A percentile compares a stretch with the other conserved stretches of the same genome.
phyloP scores from a whole-genome alignment of 2,797 vertebrate species.

The Sarcoramphus papa region DNA sequence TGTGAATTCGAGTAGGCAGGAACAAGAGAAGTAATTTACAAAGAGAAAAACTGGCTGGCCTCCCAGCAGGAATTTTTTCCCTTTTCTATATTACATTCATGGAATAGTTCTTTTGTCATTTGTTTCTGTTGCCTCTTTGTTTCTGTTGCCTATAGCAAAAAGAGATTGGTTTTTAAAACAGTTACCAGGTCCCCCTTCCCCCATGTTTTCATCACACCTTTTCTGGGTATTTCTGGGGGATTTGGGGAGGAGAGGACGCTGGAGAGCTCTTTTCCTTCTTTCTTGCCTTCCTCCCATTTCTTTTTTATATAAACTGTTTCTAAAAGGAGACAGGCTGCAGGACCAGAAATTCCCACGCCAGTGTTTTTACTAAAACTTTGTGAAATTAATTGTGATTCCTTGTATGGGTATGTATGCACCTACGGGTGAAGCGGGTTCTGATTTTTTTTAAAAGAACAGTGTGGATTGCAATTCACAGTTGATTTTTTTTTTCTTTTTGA shows the following conservation, averaged over 20 bases:
- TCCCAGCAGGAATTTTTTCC: constrained; percentile 26
- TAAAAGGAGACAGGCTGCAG: not conserved
- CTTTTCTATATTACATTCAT: constrained; percentile 31
- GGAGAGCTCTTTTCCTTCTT: not conserved
- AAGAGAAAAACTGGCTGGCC: not conserved
- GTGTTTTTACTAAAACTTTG: not conserved
- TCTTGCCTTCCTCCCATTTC: not conserved
- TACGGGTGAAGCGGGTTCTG: not conserved
- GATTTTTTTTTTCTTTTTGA: not conserved
- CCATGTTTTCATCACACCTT: not conserved
- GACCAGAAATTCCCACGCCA: not conserved
- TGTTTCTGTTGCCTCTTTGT: constrained; percentile 24
- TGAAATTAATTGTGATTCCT: not conserved
- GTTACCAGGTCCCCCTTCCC: not conserved
- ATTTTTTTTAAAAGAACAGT: not conserved
- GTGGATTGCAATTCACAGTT: not conserved
- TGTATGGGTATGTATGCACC: not conserved
- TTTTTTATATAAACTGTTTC: not conserved
- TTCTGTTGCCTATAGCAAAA: constrained; percentile 39
- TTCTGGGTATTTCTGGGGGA: not conserved
- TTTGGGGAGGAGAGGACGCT: accelerated
- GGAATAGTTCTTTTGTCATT: constrained; percentile 28
- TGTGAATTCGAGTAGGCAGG: not conserved
- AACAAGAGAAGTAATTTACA: constrained; percentile 7
- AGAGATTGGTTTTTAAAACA: not conserved